Conservation (phyloP, 2,113 vertebrate genomes). For the Percina caprodes region DNA sequence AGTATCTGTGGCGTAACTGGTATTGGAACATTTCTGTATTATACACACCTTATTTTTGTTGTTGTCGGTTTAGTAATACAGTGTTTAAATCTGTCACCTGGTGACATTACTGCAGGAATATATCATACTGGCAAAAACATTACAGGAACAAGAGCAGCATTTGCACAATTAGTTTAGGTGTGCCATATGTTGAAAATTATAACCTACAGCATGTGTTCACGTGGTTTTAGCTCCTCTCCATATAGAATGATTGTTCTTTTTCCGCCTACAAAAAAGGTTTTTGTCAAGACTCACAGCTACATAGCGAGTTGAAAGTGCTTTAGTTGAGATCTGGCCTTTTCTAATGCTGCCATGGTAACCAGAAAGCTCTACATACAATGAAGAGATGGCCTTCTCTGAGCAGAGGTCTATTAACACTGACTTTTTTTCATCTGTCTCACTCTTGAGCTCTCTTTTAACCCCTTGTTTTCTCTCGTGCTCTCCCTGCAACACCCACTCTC, state of each 20-base stretch:
- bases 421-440: slow-evolving; percentile 70
- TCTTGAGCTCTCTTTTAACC: slow-evolving; percentile 66
- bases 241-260: slow-evolving; percentile 50
- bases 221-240: slow-evolving; percentile 14
- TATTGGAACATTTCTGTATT: too few relatives aligned
- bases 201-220: background rate
- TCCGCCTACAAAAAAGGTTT: slow-evolving; percentile 46
- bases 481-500: slow-evolving; percentile 9
- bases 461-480: slow-evolving; percentile 43
- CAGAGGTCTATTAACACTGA: slow-evolving; percentile 72
- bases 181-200: background rate
- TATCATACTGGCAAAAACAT: background rate
- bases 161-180: background rate
- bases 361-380: slow-evolving; percentile 75
- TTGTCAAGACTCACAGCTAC: slow-evolving; percentile 58
- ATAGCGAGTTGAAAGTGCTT: slow-evolving; percentile 60
- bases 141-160: background rate
- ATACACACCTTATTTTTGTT: background rate
- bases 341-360: slow-evolving; percentile 77
- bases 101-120: background rate
- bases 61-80: background rate
- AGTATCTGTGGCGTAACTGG: too few relatives aligned
- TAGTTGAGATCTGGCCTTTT: slow-evolving; percentile 68
- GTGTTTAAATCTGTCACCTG: background rate
- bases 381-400: slow-evolving; percentile 72